These are phyloP conservation scores for Himalopsyche kuldschensis DNA, from an alignment of 2,888 invertebrate species.

Conservation along the genomic window DNA sequence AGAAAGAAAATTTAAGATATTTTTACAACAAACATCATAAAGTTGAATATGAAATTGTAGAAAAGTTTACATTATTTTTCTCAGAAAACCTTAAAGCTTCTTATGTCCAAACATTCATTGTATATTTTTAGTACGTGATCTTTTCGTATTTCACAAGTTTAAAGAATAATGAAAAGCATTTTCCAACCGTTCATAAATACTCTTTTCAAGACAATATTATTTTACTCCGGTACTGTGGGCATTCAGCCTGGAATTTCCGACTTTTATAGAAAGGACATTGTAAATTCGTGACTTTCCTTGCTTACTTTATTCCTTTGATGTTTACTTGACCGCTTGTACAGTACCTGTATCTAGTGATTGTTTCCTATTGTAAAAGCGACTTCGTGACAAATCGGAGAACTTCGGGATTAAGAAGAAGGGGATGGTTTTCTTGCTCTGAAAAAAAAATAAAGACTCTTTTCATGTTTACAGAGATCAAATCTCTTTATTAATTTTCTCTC, in stretches of 20 bases:
- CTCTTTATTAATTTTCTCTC: not conserved
- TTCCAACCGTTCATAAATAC: not conserved
- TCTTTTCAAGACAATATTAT: not conserved
- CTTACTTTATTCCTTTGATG: constrained; percentile 14
- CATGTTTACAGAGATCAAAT: not conserved
- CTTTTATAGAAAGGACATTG: not conserved
- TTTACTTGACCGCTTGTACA: not conserved
- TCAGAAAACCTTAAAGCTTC: not conserved
- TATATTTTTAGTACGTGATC: not conserved
- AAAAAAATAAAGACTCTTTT: not conserved
- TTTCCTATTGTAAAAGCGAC: not conserved
- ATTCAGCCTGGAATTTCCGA: not conserved
- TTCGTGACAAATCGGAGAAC: constrained; percentile 24
- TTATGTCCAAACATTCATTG: not conserved
- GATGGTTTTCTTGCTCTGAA: not conserved
- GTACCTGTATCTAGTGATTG: constrained; percentile 2
- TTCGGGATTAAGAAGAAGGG: constrained; percentile 11
- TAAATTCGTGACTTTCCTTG: constrained; percentile 28
- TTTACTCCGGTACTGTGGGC: not conserved
- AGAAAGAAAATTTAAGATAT: not conserved
- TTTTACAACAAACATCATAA: not conserved
- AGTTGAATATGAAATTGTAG: not conserved
- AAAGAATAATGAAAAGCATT: constrained; percentile 25
- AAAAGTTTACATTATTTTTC: not conserved
- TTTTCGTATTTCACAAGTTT: constrained; percentile 5